Evolutionary conservation across 2,113 vertebrate genomes (phyloP), one percentile per base, ranked within the genome.

Genomic region (Oncorhynchus clarkii): DNA sequence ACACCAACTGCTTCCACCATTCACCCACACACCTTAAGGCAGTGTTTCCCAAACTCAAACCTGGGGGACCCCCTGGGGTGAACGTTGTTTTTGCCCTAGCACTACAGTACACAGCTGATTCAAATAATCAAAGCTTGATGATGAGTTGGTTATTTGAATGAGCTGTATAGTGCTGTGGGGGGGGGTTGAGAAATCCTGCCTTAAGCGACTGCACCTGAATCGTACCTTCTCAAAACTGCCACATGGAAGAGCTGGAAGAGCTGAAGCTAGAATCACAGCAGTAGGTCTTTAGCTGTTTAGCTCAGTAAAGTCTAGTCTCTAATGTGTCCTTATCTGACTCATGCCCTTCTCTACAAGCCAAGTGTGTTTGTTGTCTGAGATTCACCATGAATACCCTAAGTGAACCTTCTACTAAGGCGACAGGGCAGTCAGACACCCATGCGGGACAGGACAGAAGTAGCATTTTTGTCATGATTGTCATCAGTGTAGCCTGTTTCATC

Each of bases 171-270:
- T 34, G 31, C 31, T 34, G 1, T 1, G 0, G 5, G 31, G 82
- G 72, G 60, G 6, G 11, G 26, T 73, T 45, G 62, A 65, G 62
- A 24, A 24, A 24, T 12, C 7, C 73, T 49, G n/a, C 74, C 54
- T 68, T 20, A 60, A 45, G 54, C 51, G 82, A 78, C 72, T 14
- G 77, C 75, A 73, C 69, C 64, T 73, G 22, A n/a, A 75, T 39
- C 49, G 45, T 14, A n/a, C 1, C 7, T 14, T 16, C 11, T 70
- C 14, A 59, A 27, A 57, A 3, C 5, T 73, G 59, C 49, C 65
- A 54, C 24, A 39, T 39, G 39, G 51, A 70, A 57, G 11, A 78
- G 34, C 34, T 34, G 34, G 1, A 34, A 34, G 14, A 71, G 18
- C 24, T 64, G 6, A 2, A 59, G 54, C 5, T 7, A 14, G 18